Evolutionary conservation across 2,113 vertebrate genomes (phyloP), one percentile per base, ranked within the genome.

Genomic region (Chamaea fasciata): DNA sequence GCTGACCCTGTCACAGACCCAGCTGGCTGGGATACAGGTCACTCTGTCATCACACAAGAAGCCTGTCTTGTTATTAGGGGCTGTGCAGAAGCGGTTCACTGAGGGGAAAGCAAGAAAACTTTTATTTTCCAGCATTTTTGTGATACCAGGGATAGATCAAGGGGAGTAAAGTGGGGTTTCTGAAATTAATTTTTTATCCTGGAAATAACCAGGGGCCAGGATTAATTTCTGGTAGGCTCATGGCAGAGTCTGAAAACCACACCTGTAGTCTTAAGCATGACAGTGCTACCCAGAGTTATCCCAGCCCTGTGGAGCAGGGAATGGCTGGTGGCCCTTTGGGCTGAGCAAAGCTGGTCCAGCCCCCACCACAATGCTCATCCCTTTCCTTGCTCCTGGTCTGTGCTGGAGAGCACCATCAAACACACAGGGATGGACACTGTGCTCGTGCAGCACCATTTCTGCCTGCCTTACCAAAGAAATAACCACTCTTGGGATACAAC

Each of bases 41-140:
- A 15, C 94, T 62, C 64, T 67, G 95, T 98, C 95, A 0, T 98
- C 90, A 20, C 98, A 99, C 81, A 98, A 89, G 94, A 98, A 98
- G 53, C 98, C 98, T 2, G 98, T 98, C 81, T 13, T 84, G 90
- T 98, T 98, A 13, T 20, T 83, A 7, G 64, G 63, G 4, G 97
- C 97, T 87, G 89, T 57, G 71, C 98, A 99, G 64, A 89, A 83
- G 67, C 92, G 97, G 56, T 74, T 95, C 71, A 67, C 98, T 98
- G 96, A 56, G 79, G 44, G 64, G 49, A 71, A 89, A 67, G 62
- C 39, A 67, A 70, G 37, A 92, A 73, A 71, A 15, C 20, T 23
- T 60, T 81, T 4, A 52, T 62, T 77, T 70, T 59, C 55, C 70
- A 79, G 47, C 15, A 10, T 52, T 83, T 83, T 37, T 31, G 26